These are phyloP conservation scores for Pelodiscus sinensis DNA, from an alignment of 2,113 vertebrate genomes.

Conservation along the genomic window DNA sequence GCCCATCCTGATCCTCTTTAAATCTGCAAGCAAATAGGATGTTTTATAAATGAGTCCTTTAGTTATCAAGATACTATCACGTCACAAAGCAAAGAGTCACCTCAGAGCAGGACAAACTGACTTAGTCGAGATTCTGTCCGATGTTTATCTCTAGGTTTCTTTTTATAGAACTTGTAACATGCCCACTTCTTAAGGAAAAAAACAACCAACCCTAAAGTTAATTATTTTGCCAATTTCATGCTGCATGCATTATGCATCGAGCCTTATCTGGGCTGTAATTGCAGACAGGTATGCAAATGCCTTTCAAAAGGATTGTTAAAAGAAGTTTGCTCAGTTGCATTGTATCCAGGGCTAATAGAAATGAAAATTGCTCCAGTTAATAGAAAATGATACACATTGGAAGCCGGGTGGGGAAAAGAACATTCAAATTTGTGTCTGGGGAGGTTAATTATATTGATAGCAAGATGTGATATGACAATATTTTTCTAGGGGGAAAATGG, in stretches of 20 bases:
- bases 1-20: not conserved
- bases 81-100: not conserved
- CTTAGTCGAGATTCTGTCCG: not conserved
- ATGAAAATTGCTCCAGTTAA: constrained; percentile 20
- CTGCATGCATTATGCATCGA: constrained; percentile 69
- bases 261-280: constrained; percentile 48
- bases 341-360: not conserved
- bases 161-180: not conserved
- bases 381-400: constrained; percentile 28
- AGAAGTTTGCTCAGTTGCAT: not conserved
- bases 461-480: constrained; percentile 57
- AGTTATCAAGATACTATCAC: not conserved
- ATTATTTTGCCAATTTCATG: constrained; percentile 70
- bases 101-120: not conserved
- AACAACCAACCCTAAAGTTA: constrained; percentile 46
- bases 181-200: not conserved
- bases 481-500: constrained; percentile 1
- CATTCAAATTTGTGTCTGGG: constrained; percentile 57
- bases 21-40: not conserved
- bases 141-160: not conserved
- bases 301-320: not conserved
- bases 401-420: constrained; percentile 10
- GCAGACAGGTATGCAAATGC: constrained; percentile 69
- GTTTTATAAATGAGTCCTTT: not conserved
- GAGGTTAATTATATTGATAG: constrained; percentile 75